Evolutionary conservation across 1,140 invertebrate species (phyloP).

Genomic region (Cyclina sinensis): DNA sequence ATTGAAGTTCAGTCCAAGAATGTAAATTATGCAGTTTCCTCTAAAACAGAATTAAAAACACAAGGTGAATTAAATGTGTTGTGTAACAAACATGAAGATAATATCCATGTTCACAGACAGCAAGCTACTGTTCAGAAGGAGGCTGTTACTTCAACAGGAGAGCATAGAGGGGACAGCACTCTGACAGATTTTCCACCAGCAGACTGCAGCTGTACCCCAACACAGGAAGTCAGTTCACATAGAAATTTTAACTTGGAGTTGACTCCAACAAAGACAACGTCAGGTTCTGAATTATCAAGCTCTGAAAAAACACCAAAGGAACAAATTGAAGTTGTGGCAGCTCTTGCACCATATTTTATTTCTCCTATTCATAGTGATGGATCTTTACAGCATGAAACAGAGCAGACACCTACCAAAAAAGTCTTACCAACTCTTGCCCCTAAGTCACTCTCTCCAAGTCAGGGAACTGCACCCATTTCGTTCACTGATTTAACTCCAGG

Average conservation of each 20-base stretch:
- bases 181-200: background rate
- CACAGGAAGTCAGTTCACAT: background rate
- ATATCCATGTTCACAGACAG: background rate
- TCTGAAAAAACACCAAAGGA: conserved; percentile 42
- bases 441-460: conserved; percentile 63
- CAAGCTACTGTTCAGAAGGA: background rate
- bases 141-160: background rate
- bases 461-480: background rate
- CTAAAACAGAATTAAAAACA: background rate
- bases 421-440: conserved; percentile 51
- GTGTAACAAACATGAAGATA: background rate
- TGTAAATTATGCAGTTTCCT: background rate
- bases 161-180: background rate
- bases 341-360: conserved; percentile 70
- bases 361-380: conserved; percentile 53
- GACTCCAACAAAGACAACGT: background rate
- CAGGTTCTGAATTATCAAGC: background rate
- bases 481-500: background rate
- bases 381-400: conserved; percentile 51
- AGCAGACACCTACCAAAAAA: conserved; percentile 74
- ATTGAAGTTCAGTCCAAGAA: background rate
- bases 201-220: conserved; percentile 7
- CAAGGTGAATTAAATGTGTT: background rate
- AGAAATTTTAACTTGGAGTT: background rate
- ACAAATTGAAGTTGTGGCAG: conserved; percentile 70